These are phyloP conservation scores for Brachypteracias leptosomus DNA, from an alignment of 2,113 vertebrate genomes.

Conservation along the genomic window DNA sequence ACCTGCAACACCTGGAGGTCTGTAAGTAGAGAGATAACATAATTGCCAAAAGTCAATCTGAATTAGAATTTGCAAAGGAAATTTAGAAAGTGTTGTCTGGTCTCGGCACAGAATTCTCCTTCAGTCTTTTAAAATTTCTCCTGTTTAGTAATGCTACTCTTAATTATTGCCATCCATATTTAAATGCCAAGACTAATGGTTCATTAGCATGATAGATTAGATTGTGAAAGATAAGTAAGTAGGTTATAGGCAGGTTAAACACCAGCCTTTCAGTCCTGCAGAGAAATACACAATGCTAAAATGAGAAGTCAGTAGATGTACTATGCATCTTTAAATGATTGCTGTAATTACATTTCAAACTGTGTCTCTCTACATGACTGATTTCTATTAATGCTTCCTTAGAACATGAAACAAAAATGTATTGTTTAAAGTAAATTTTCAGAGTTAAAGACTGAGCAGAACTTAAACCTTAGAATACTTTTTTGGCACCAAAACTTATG, in stretches of 20 bases:
- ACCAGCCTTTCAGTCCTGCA: neutral
- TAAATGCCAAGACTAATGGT: conserved; percentile 17
- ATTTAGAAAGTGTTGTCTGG: neutral
- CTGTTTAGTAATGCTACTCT: neutral
- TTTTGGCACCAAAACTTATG: neutral
- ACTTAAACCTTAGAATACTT: neutral
- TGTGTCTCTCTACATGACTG: neutral
- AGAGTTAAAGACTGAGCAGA: neutral
- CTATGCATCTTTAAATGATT: neutral
- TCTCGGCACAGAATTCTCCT: neutral
- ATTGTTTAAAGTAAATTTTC: neutral
- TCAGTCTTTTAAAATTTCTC: neutral
- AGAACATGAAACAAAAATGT: conserved; percentile 9
- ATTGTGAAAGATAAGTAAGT: neutral
- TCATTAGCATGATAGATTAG: conserved; percentile 7
- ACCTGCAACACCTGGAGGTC: neutral
- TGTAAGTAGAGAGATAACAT: neutral
- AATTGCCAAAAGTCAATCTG: neutral
- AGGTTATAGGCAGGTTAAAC: conserved; percentile 10
- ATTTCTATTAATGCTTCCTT: conserved; percentile 12
- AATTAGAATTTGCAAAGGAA: neutral
- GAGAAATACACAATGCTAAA: neutral
- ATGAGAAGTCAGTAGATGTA: neutral
- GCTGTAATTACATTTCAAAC: conserved; percentile 26
- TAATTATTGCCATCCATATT: neutral